These are phyloP conservation scores for Hippocampus zosterae DNA, from an alignment of 2,113 vertebrate genomes.

Conservation along the genomic window DNA sequence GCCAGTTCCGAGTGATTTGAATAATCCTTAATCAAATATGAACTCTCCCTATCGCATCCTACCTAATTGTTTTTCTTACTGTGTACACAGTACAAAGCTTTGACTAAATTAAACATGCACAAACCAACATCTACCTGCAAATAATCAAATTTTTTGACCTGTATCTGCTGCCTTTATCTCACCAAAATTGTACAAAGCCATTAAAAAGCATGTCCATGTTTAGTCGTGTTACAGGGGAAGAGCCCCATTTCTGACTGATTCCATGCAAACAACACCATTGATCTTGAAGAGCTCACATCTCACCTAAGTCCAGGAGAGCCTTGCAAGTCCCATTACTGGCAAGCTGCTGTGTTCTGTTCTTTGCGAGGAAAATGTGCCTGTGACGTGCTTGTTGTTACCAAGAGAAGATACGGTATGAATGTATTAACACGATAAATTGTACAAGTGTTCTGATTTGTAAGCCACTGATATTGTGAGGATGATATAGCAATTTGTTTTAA, in stretches of 20 bases:
- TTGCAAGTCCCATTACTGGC: conserved; percentile 7
- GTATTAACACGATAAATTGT: no score
- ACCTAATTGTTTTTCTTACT: conserved; percentile 25
- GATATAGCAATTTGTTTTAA: no score
- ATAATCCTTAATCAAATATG: conserved; percentile 36
- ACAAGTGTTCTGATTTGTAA: no score
- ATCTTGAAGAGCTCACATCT: conserved; percentile 44
- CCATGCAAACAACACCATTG: conserved; percentile 29
- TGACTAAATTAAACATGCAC: conserved; percentile 30
- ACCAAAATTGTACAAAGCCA: conserved; percentile 9
- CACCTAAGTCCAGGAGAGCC: conserved; percentile 14
- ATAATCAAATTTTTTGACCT: conserved; percentile 20
- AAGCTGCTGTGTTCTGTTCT: not conserved
- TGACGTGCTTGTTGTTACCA: conserved; percentile 26
- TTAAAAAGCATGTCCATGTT: conserved; percentile 47
- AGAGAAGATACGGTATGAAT: not conserved
- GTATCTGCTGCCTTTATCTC: conserved; percentile 8
- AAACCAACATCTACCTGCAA: conserved; percentile 31
- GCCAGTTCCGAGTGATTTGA: conserved; percentile 23
- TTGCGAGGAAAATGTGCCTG: conserved; percentile 20
- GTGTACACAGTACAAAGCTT: conserved; percentile 8
- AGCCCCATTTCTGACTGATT: conserved; percentile 28
- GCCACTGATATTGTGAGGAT: no score
- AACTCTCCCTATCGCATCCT: conserved; percentile 18
- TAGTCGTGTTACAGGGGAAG: conserved; percentile 25